Evolutionary conservation across 2,888 invertebrate species (phyloP), one percentile per base, ranked within the genome.

Genomic region (Griposia aprilina): DNA sequence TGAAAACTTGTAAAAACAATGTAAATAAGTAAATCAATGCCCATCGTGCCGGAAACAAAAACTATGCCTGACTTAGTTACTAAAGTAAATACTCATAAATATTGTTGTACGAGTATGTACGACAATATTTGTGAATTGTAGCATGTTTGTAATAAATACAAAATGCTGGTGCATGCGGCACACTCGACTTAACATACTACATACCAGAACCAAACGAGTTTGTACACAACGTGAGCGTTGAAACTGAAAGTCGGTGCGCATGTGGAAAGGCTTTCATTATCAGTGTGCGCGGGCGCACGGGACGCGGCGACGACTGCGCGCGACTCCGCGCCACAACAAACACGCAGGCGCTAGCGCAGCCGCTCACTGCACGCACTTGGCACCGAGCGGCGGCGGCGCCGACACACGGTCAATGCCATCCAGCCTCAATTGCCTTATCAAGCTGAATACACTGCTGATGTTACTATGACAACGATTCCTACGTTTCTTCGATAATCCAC

Each of bases 361-460:
- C 17, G 69, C 69, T 69, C 41, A 41, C 41, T 59, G 71, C 81
- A 41, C 78, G 70, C 80, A 69, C 78, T 87, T 88, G 90, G 90
- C 88, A 85, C 77, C 63, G 86, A 78, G 81, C 80, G 83, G 45
- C 70, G 78, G 80, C 80, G 83, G 45, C 70, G 78, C 48, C 74
- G 83, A 45, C 68, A 78, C 81, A 80, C 88, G 92, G 92, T 92
- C 92, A 92, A 90, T 91, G 92, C 88, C 92, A 88, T 86, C 77
- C 79, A 60, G 30, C 66, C 69, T 70, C 82, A 85, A 87, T 87
- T 84, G 73, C 81, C 90, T 90, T 90, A 91, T 90, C 89, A 85
- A 74, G 79, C 76, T 76, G 68, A 73, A 80, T 30, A 65, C 57
- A 70, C 67, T 66, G 41, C 52, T 48, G 59, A 63, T 69, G 70